phyloP scores from a whole-genome alignment of 2,113 vertebrate genomes.

The Notothenia coriiceps region DNA sequence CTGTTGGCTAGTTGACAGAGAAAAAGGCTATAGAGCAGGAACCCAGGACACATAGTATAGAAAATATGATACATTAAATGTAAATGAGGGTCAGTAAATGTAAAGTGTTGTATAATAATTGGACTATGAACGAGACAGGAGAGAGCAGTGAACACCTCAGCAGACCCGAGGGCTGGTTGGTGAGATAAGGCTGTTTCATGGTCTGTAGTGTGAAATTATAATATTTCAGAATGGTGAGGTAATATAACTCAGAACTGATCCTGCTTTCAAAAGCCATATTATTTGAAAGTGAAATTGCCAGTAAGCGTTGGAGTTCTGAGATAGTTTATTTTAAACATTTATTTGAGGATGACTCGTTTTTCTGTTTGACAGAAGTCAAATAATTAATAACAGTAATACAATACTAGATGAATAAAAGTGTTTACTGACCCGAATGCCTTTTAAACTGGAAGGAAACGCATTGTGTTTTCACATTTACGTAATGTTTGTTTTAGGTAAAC shows the following conservation, averaged over 20 bases:
- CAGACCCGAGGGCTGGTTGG: constrained; percentile 13
- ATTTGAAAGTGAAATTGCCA: constrained; percentile 3
- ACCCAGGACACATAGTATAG: neutral
- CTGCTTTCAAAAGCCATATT: neutral
- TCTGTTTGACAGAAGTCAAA: neutral
- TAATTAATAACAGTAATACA: neutral
- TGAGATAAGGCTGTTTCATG: constrained; percentile 50
- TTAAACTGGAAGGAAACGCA: constrained; percentile 18
- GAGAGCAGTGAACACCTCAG: neutral
- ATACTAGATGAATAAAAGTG: neutral
- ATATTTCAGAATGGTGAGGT: constrained; percentile 49
- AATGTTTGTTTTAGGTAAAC: constrained; percentile 27
- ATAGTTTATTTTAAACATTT: constrained; percentile 25
- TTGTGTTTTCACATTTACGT: neutral
- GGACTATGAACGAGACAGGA: constrained; percentile 10
- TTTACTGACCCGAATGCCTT: neutral
- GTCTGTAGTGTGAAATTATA: constrained; percentile 42
- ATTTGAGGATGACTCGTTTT: neutral
- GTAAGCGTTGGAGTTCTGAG: neutral
- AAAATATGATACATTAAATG: constrained; percentile 6
- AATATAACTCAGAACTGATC: constrained; percentile 47
- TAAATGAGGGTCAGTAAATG: constrained; percentile 29
- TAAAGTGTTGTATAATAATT: neutral
- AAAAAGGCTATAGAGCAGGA: constrained; percentile 15
- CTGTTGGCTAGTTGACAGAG: constrained; percentile 27